Conservation (phyloP, 2,797 vertebrate species). For the Tauraco hartlaubi region DNA sequence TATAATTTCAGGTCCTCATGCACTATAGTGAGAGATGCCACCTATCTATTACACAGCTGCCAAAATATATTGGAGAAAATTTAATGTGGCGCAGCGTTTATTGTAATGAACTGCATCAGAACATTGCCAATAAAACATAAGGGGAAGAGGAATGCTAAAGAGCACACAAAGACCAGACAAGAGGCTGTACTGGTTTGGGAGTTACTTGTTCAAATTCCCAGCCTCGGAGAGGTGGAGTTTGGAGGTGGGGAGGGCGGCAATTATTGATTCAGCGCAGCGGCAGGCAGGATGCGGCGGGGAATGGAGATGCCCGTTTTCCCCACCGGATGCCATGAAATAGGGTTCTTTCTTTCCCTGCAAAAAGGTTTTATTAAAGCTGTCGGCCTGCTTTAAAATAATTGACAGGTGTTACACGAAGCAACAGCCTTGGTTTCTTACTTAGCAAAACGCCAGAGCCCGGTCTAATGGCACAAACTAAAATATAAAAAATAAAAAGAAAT, state of each 20-base stretch:
- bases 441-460: neutral
- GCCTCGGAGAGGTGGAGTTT: neutral
- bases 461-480: neutral
- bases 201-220: neutral
- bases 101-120: neutral
- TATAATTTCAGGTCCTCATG: neutral
- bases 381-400: neutral
- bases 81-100: neutral
- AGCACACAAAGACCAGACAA: neutral
- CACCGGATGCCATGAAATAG: neutral
- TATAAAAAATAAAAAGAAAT: neutral
- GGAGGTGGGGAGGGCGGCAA: neutral
- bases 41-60: neutral
- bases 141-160: neutral
- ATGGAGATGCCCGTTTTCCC: neutral
- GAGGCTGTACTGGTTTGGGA: neutral
- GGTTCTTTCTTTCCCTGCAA: neutral
- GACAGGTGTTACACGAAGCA: conserved; percentile 46
- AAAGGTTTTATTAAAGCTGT: conserved; percentile 68
- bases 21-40: neutral
- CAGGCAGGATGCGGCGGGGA: neutral
- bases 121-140: neutral
- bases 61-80: neutral
- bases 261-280: neutral
- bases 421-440: neutral